These are phyloP conservation scores for Brachionichthys hirsutus DNA, from an alignment of 2,113 vertebrate genomes.

Conservation along the genomic window DNA sequence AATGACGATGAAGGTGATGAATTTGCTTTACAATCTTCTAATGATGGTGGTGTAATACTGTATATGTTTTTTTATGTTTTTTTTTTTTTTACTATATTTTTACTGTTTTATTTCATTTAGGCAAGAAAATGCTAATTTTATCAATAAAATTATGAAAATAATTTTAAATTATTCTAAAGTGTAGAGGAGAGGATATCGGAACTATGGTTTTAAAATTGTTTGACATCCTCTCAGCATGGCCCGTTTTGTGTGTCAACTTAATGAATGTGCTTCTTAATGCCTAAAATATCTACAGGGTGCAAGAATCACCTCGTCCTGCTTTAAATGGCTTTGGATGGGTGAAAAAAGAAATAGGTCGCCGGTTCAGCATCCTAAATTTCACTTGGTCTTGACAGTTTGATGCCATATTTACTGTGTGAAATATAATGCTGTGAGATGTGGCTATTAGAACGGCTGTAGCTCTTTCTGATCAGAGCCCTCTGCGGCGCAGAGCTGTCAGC, in stretches of 20 bases:
- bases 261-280: slow-evolving; percentile 10
- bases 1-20: too few relatives aligned
- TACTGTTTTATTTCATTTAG: too few relatives aligned
- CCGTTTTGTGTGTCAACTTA: background rate
- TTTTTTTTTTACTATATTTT: too few relatives aligned
- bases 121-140: too few relatives aligned
- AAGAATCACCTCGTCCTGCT: slow-evolving; percentile 43
- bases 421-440: slow-evolving; percentile 74
- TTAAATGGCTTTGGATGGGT: slow-evolving; percentile 33
- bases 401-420: slow-evolving; percentile 75
- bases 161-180: slow-evolving; percentile 10
- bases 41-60: too few relatives aligned
- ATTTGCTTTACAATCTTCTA: too few relatives aligned
- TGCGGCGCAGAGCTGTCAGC: slow-evolving; percentile 67
- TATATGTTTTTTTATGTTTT: too few relatives aligned
- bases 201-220: background rate
- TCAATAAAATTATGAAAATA: too few relatives aligned
- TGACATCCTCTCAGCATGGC: slow-evolving; percentile 4
- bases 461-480: slow-evolving; percentile 66
- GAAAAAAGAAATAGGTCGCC: slow-evolving; percentile 42
- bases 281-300: slow-evolving; percentile 10
- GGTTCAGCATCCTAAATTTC: slow-evolving; percentile 66
- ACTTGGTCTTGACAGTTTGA: slow-evolving; percentile 63
- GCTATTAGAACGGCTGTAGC: slow-evolving; percentile 70
- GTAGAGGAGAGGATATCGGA: background rate